Percentiles rank a stretch among this genome's conserved stretches.
These are phyloP conservation scores for Otus sunia DNA, from an alignment of 2,113 vertebrate species.

Conservation along the genomic window DNA sequence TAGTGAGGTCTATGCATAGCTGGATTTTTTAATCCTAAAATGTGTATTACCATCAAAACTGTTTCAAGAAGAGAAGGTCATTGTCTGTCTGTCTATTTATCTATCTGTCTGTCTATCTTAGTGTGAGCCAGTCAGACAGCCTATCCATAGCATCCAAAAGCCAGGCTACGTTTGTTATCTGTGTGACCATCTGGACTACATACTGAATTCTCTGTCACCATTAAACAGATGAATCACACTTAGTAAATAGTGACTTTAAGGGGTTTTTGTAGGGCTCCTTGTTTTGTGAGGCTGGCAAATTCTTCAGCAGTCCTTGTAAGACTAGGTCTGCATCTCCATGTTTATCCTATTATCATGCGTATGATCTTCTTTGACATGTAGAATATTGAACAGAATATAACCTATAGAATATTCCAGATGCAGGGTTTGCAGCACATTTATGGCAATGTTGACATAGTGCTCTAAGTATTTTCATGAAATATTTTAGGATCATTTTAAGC, in stretches of 20 bases:
- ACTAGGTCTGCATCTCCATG: background rate
- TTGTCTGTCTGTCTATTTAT: background rate
- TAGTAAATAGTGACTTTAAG: constrained; percentile 15
- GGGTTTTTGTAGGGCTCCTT: background rate
- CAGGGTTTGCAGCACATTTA: background rate
- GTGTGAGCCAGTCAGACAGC: constrained; percentile 6
- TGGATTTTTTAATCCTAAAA: background rate
- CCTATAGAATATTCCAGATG: background rate
- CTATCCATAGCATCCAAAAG: constrained; percentile 9
- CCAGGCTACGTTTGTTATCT: constrained; percentile 15
- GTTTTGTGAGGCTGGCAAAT: background rate
- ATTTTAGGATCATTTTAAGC: background rate
- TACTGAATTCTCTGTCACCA: constrained; percentile 41
- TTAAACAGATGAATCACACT: constrained; percentile 46
- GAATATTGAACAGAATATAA: background rate
- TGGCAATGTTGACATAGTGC: background rate
- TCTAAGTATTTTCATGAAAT: background rate
- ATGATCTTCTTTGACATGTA: background rate
- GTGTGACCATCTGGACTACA: background rate
- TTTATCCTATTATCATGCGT: background rate
- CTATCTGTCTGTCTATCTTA: background rate
- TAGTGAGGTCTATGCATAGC: background rate
- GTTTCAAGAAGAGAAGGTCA: background rate
- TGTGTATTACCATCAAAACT: background rate
- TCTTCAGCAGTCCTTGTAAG: background rate